Evolutionary conservation across 2,797 vertebrate species (phyloP), one percentile per base, ranked within the genome.

Genomic region (Gastrophryne carolinensis): DNA sequence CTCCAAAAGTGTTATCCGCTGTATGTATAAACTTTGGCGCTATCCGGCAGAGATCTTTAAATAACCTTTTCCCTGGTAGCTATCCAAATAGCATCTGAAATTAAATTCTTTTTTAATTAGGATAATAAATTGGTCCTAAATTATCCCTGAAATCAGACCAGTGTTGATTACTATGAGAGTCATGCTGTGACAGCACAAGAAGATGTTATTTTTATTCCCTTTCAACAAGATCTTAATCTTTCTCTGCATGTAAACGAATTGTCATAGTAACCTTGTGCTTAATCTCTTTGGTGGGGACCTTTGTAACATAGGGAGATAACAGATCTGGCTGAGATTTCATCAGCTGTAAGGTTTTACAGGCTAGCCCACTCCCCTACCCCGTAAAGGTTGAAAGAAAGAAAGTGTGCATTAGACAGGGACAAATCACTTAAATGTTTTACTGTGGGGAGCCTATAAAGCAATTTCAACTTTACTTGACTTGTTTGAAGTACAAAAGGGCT

Each of bases 111-210:
- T 92, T 95, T 93, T 93, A 95, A 95, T 98, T 97, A 91, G 93
- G 94, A 98, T 97, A 95, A 98, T 96, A 97, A 98, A 98, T 98
- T 94, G 94, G 92, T 90, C 94, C 97, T 93, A 97, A 97, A 98
- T 98, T 97, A 95, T 96, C 95, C 95, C 92, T 97, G 95, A 97
- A 98, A 98, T 97, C 95, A 95, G 94, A 94, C 93, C 95, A 96
- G 92, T 94, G 85, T 95, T 95, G 96, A 97, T 96, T 98, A 97
- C 96, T 98, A 95, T 94, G 86, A 91, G 86, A 87, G 86, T 92
- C 96, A 95, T 75, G 94, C 96, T 99, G 96, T 90, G 95, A 92
- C 91, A 95, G 93, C 92, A 86, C 84, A 69, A 86, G 88, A 94
- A 88, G 89, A 88, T 89, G 90, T 88, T 92, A 89, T 92, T 91